Conservation (phyloP, 1,140 invertebrate species). For the Neelides sp. region DNA sequence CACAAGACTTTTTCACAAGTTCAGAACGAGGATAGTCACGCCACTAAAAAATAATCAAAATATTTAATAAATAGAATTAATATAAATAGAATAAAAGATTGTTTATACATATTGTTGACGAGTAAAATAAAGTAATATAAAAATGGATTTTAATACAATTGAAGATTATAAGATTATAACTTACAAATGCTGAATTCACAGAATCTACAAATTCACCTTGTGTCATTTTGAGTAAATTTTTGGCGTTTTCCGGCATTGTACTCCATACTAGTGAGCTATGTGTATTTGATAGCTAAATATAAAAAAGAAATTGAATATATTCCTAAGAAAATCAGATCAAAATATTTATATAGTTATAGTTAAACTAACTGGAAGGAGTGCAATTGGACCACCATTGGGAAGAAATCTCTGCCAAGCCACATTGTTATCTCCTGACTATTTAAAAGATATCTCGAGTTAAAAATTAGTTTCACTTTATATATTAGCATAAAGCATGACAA, state of each 20-base stretch:
- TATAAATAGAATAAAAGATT: conserved; percentile 17
- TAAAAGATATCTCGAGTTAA: conserved; percentile 29
- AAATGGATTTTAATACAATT: background rate
- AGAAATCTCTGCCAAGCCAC: conserved; percentile 94
- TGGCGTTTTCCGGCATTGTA: conserved; percentile 58
- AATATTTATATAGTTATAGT: background rate
- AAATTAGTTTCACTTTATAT: conserved; percentile 3
- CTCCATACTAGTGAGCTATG: conserved; percentile 86
- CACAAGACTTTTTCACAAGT: conserved; percentile 35
- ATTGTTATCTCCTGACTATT: conserved; percentile 54
- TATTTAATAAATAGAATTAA: conserved; percentile 17
- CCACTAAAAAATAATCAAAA: conserved; percentile 42
- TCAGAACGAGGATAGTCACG: conserved; percentile 49
- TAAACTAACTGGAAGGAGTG: conserved; percentile 65
- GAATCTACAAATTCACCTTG: conserved; percentile 75
- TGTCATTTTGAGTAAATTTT: conserved; percentile 52
- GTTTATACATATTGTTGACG: background rate
- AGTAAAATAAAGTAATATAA: background rate
- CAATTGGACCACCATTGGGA: conserved; percentile 69
- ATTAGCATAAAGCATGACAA: no score
- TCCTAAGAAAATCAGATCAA: conserved; percentile 13
- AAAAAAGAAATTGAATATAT: conserved; percentile 24
- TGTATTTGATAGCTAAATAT: conserved; percentile 49
- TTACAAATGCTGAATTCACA: conserved; percentile 73
- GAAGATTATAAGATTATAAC: conserved; percentile 20